A percentile compares a stretch with the other conserved stretches of the same genome.
Evolutionary conservation across 2,113 vertebrate genomes (phyloP).

Genomic region (Cercopithecus mona): DNA sequence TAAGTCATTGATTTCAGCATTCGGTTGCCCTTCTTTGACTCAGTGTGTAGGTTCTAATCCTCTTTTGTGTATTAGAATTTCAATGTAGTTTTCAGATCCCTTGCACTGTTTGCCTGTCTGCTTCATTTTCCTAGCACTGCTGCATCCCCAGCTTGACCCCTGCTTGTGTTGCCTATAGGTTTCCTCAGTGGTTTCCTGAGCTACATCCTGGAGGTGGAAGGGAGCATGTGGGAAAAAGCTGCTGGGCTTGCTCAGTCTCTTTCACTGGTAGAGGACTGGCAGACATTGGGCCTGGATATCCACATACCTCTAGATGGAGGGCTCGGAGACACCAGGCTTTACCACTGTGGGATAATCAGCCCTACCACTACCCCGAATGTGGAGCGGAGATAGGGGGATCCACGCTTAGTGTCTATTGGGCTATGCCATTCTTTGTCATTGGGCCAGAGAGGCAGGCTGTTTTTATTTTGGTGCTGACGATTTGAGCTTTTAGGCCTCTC

Average conservation of each 20-base stretch:
- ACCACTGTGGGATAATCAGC: not conserved
- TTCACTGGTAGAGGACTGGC: not conserved
- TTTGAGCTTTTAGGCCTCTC: not conserved
- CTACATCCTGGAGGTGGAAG: not conserved
- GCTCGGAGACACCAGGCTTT: not conserved
- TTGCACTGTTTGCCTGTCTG: not conserved
- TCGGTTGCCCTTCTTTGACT: not conserved
- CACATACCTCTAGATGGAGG: not conserved
- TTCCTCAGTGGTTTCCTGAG: not conserved
- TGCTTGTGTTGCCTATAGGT: accelerated
- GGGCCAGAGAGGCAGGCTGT: not conserved
- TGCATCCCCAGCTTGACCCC: not conserved
- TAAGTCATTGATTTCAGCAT: not conserved
- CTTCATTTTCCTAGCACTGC: not conserved
- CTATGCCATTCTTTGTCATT: not conserved
- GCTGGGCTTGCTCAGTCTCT: accelerated
- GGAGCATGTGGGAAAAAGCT: accelerated
- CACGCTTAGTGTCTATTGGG: accelerated
- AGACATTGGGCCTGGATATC: not conserved
- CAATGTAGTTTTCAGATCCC: not conserved
- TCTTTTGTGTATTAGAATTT: not conserved
- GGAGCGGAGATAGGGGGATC: accelerated
- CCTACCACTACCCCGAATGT: accelerated
- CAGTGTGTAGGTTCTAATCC: not conserved
- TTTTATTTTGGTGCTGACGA: not conserved